Percentiles rank a stretch among this genome's conserved stretches.
Conservation (phyloP, 2,113 vertebrate species). For the Erythrolamprus reginae region DNA sequence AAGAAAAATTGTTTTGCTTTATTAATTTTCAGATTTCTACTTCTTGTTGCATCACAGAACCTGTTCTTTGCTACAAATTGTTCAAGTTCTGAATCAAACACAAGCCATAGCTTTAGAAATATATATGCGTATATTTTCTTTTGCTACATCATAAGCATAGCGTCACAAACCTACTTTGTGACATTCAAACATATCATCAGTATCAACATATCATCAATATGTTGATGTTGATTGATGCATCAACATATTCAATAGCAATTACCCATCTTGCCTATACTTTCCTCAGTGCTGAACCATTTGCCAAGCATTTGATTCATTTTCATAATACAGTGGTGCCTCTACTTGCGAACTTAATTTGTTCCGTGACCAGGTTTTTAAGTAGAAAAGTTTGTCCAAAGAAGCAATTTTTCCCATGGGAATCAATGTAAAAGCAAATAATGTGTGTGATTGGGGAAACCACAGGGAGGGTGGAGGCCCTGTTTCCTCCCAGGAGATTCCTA, state of each 20-base stretch:
- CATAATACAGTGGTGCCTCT: no score
- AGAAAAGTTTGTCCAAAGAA: no score
- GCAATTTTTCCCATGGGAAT: no score
- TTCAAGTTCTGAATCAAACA: neutral
- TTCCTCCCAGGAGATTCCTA: no score
- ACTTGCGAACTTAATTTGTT: no score
- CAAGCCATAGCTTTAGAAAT: neutral
- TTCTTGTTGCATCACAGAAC: neutral
- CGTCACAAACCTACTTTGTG: neutral
- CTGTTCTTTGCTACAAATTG: neutral
- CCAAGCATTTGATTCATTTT: neutral
- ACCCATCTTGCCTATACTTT: neutral
- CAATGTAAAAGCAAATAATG: no score
- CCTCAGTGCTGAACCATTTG: neutral
- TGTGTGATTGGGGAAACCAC: no score
- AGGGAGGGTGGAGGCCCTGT: no score
- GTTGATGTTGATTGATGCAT: neutral
- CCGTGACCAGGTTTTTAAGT: no score
- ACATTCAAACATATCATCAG: no score
- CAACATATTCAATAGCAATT: neutral
- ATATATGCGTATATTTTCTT: neutral
- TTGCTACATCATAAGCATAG: neutral
- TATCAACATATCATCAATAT: no score
- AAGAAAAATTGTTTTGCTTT: neutral
- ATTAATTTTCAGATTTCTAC: neutral